These are phyloP conservation scores for Athalia circularis DNA, from an alignment of 2,888 invertebrate genomes.

Conservation along the genomic window DNA sequence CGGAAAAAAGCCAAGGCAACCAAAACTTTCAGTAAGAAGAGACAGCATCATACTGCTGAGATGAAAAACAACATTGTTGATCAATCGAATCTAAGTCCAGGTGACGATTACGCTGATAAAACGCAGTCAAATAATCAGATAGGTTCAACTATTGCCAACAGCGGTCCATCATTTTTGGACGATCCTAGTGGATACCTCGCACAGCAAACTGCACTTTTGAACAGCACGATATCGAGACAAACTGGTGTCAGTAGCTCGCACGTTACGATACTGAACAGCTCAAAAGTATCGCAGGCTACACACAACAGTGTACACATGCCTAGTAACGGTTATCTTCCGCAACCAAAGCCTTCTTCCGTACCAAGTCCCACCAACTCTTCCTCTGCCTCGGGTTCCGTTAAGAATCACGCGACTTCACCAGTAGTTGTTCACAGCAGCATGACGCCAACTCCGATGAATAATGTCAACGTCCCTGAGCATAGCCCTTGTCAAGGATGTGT, in stretches of 20 bases:
- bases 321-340: constrained; percentile 64
- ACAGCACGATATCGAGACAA: constrained; percentile 87
- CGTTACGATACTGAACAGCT: constrained; percentile 59
- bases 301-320: constrained; percentile 40
- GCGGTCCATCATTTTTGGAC: constrained; percentile 89
- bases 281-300: constrained; percentile 57
- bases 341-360: constrained; percentile 65
- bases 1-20: constrained; percentile 77
- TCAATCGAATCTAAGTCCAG: constrained; percentile 61
- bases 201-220: constrained; percentile 91
- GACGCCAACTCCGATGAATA: constrained; percentile 66
- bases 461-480: constrained; percentile 65
- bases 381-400: constrained; percentile 57
- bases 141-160: constrained; percentile 58
- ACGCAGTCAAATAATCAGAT: constrained; percentile 52
- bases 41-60: constrained; percentile 75
- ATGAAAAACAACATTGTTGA: constrained; percentile 67
- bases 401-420: constrained; percentile 70
- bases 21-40: constrained; percentile 76
- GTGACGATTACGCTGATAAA: constrained; percentile 67
- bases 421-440: constrained; percentile 71
- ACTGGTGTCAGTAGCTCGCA: constrained; percentile 73
- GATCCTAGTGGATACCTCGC: constrained; percentile 94
- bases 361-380: constrained; percentile 67
- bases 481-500: constrained; percentile 63